These are phyloP conservation scores for Ophioninae sp. DNA, from an alignment of 2,888 invertebrate genomes.

Conservation along the genomic window DNA sequence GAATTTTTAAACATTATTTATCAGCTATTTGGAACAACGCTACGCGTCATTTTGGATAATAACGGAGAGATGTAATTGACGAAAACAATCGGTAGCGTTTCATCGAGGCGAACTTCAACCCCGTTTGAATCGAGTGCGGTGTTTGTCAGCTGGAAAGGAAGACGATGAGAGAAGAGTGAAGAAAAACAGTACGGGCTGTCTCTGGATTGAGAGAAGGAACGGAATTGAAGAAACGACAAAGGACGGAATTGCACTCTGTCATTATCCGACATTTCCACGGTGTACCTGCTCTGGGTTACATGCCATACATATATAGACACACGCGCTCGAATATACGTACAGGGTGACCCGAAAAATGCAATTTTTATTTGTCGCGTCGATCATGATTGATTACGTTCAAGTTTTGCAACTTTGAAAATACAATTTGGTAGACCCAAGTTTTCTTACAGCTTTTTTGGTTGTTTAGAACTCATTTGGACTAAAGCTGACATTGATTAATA, in stretches of 20 bases:
- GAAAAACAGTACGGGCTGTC: slow-evolving; percentile 16
- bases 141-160: neutral
- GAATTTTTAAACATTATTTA: too few species aligned
- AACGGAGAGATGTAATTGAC: too few species aligned
- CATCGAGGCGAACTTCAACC: neutral
- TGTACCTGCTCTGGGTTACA: neutral
- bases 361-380: too few species aligned
- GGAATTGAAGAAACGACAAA: slow-evolving; percentile 34
- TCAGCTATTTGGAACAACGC: too few species aligned
- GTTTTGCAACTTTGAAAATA: too few species aligned
- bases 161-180: neutral
- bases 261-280: slow-evolving; percentile 55
- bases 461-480: too few species aligned
- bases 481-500: too few species aligned
- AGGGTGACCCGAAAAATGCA: neutral
- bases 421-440: too few species aligned
- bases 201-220: slow-evolving; percentile 14
- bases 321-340: neutral
- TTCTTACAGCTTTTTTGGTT: too few species aligned
- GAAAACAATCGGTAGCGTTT: too few species aligned
- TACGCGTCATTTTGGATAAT: too few species aligned
- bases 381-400: too few species aligned
- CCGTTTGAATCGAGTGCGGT: neutral
- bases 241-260: slow-evolving; percentile 48
- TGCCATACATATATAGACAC: neutral